Base-by-base conservation (phyloP, 2,113 vertebrate genomes). In the Mesembrinibis cayennensis region DNA sequence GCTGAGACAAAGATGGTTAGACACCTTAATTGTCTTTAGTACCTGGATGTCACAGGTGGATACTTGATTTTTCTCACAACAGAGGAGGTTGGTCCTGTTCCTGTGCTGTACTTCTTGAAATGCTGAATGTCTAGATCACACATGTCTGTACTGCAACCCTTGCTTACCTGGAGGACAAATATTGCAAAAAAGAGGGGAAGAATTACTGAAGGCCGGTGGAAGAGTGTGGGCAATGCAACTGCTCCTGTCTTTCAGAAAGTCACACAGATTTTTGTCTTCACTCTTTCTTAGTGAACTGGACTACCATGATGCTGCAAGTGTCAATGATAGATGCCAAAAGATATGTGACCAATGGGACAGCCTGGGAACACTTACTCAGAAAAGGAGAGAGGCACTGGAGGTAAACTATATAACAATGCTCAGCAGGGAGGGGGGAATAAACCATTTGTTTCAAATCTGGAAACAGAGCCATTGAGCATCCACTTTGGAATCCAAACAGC, bases 291-390 rank as follows among this genome's bases (percentile, higher is more conserved):
- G 98, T 95, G 99, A 99, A 93, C 97, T 99, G 98, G 99, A 99
- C 91, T 99, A 99, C 94, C 98, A 99, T 1, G 99, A 99, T n/a
- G 99, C 99, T 67, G 99, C 99, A 94, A 98, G 98, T 92, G 98
- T 99, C 85, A 99, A 99, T 95, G 98, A 99, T 55, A 98, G 99
- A 66, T 99, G 99, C 97, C 99, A 99, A 98, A 99, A 98, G 91
- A 99, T 99, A 94, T 99, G 99, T 95, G 99, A 99, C 97, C 98
- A 99, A 97, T 99, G 99, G 99, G 99, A 99, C 97, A 98, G 98
- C 82, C 89, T 99, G 97, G 99, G 99, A 89, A 99, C 99, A 9
- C 98, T 99, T 61, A 99, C 99, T 65, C 99, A 99, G 97, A 99
- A 99, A 97, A 98, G 99, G 84, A 99, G 99, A 92, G 99, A 99